Percentiles rank a stretch among this genome's conserved stretches.
phyloP scores from a whole-genome alignment of 1,140 invertebrate species.

The Onthophagus taurus region DNA sequence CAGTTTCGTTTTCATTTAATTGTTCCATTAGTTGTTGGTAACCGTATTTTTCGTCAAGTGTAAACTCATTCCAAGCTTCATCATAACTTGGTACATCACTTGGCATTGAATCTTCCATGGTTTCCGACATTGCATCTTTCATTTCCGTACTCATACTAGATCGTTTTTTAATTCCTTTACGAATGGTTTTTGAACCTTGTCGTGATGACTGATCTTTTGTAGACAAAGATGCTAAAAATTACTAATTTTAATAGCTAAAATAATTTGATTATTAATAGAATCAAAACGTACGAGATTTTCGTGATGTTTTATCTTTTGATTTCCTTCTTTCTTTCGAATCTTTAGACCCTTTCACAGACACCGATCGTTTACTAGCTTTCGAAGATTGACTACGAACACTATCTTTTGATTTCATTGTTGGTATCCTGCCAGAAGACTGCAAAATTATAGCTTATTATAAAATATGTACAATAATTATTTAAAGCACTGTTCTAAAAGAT shows the following conservation, averaged over 20 bases:
- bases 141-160: background rate
- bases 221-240: background rate
- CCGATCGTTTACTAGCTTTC: slow-evolving; percentile 2
- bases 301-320: background rate
- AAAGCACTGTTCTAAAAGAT: background rate
- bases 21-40: slow-evolving; percentile 8
- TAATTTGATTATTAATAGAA: background rate
- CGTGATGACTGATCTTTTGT: background rate
- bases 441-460: too few relatives aligned
- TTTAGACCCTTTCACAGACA: too few relatives aligned
- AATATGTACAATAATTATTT: background rate
- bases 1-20: background rate
- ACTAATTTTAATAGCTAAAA: background rate
- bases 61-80: slow-evolving; percentile 16
- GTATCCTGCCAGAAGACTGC: too few relatives aligned
- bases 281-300: background rate
- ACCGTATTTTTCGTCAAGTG: background rate
- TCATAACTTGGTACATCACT: slow-evolving; percentile 9
- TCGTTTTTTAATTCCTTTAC: background rate
- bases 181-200: background rate
- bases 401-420: too few relatives aligned
- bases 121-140: background rate
- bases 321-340: too few relatives aligned
- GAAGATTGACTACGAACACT: too few relatives aligned
- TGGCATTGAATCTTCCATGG: slow-evolving; percentile 7